Evolutionary conservation across 2,888 invertebrate genomes (phyloP).

Genomic region (Rotaria sp.): DNA sequence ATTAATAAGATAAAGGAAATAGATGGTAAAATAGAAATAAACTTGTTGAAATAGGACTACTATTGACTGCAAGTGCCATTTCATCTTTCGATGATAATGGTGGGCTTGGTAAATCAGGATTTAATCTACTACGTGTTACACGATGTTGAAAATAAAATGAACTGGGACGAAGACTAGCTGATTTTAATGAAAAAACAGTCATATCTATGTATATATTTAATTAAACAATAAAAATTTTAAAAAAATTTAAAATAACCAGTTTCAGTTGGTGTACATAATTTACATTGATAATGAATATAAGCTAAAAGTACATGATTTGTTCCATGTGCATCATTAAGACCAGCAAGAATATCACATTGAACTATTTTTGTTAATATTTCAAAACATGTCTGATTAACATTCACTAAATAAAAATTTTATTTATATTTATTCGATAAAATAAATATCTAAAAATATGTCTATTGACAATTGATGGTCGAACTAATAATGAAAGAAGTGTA

Average conservation of each 20-base stretch:
- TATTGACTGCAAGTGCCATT: not conserved
- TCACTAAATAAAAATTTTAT: conserved; percentile 57
- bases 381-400: conserved; percentile 77
- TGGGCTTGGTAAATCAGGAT: conserved; percentile 49
- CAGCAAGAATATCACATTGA: conserved; percentile 67
- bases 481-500: conserved; percentile 51
- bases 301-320: conserved; percentile 73
- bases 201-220: not conserved
- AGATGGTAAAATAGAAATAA: no score
- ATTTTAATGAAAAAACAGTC: conserved; percentile 44
- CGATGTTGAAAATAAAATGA: conserved; percentile 41
- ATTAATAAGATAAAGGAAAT: no score
- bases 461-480: conserved; percentile 47
- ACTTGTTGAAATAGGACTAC: not conserved
- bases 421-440: no score
- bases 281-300: conserved; percentile 80
- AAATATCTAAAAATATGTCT: conserved; percentile 48
- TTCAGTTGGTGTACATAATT: conserved; percentile 61
- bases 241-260: not conserved
- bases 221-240: no score
- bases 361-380: conserved; percentile 78
- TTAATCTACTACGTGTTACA: conserved; percentile 47
- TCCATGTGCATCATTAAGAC: conserved; percentile 75
- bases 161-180: conserved; percentile 38
- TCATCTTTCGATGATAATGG: conserved; percentile 10